Evolutionary conservation across 2,113 vertebrate species (phyloP).

Genomic region (Misgurnus mizolepis): DNA sequence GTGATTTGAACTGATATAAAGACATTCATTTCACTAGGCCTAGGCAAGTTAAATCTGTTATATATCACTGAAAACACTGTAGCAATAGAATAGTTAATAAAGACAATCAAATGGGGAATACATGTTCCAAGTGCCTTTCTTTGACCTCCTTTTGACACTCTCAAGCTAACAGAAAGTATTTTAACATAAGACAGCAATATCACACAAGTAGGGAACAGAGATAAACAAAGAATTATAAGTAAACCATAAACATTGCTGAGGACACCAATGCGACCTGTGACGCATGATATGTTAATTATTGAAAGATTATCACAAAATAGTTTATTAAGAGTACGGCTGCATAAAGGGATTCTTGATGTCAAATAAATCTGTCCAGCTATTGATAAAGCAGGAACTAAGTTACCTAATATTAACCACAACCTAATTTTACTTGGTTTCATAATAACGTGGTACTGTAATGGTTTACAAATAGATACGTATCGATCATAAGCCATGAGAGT

Average conservation of each 20-base stretch:
- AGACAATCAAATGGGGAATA: conserved; percentile 59
- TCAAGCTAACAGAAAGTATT: conserved; percentile 59
- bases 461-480: conserved; percentile 66
- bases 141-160: conserved; percentile 52
- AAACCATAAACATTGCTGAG: conserved; percentile 49
- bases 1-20: conserved; percentile 56
- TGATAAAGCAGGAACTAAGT: conserved; percentile 48
- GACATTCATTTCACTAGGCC: conserved; percentile 48
- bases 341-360: conserved; percentile 55
- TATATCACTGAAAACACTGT: conserved; percentile 61
- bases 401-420: conserved; percentile 39
- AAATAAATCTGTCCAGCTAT: conserved; percentile 54
- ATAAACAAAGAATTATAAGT: conserved; percentile 48
- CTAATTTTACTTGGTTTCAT: conserved; percentile 54
- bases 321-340: conserved; percentile 52
- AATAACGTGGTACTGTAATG: conserved; percentile 62
- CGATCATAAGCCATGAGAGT: conserved; percentile 63
- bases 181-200: conserved; percentile 54
- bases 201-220: conserved; percentile 47
- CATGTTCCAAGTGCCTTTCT: conserved; percentile 60
- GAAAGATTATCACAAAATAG: conserved; percentile 65
- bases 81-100: conserved; percentile 58
- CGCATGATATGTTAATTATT: conserved; percentile 62
- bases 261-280: conserved; percentile 28
- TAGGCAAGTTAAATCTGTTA: conserved; percentile 46